A percentile compares a stretch with the other conserved stretches of the same genome.
These are phyloP conservation scores for Anoplophora glabripennis DNA, from an alignment of 1,140 invertebrate genomes.

Conservation along the genomic window DNA sequence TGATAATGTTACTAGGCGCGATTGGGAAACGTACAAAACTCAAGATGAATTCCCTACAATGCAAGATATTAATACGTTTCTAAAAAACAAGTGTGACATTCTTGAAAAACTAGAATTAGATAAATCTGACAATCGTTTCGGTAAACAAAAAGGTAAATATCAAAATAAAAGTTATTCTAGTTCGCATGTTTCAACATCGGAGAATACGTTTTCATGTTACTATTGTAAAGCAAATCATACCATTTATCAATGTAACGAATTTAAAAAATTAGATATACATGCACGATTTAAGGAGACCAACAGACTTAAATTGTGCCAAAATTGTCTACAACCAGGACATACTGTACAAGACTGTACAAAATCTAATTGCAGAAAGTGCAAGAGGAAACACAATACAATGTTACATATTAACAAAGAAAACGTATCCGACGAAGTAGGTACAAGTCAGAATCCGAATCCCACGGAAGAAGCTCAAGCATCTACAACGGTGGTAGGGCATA, in stretches of 20 bases:
- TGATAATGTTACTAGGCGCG: neutral
- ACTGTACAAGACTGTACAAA: neutral
- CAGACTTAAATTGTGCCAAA: neutral
- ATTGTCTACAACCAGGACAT: neutral
- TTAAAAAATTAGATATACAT: neutral
- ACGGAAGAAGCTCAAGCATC: neutral
- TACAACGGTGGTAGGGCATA: neutral
- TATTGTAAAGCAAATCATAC: slow-evolving; percentile 1
- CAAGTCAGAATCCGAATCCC: too few species aligned
- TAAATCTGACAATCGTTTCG: neutral
- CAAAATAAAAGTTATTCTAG: neutral
- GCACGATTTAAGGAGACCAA: neutral
- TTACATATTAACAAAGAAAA: neutral
- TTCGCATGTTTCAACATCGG: neutral
- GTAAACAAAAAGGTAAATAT: neutral
- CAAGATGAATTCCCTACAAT: slow-evolving; percentile 1
- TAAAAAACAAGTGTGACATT: slow-evolving; percentile 4
- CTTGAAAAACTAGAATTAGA: slow-evolving; percentile 2
- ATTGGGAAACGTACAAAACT: slow-evolving; percentile 9
- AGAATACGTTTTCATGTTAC: neutral
- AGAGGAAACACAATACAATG: neutral
- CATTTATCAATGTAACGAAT: neutral
- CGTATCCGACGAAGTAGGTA: too few species aligned
- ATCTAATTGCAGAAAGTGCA: neutral
- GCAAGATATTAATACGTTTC: slow-evolving; percentile 8